These are phyloP conservation scores for Eutolmus rufibarbis DNA, from an alignment of 2,888 invertebrate species.

Conservation along the genomic window DNA sequence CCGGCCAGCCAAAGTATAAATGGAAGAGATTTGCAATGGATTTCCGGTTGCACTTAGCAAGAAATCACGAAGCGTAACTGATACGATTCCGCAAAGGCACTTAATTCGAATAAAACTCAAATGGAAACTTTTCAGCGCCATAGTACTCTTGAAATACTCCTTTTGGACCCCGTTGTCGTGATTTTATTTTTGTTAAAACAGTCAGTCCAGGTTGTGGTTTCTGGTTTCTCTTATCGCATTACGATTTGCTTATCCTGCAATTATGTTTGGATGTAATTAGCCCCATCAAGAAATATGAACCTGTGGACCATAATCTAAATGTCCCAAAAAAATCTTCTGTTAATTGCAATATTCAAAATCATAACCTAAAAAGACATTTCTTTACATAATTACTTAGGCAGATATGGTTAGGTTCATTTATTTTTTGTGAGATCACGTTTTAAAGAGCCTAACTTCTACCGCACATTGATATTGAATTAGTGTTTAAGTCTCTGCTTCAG, in stretches of 20 bases:
- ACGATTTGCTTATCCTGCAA: neutral
- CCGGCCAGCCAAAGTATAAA: neutral
- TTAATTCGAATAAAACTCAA: constrained; percentile 19
- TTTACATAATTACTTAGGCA: neutral
- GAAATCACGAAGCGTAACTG: constrained; percentile 29
- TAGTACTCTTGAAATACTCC: neutral
- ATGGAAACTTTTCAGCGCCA: constrained; percentile 21
- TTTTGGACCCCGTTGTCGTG: neutral
- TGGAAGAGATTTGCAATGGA: constrained; percentile 26
- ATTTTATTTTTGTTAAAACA: neutral
- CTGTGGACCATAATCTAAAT: neutral
- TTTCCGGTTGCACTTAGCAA: constrained; percentile 38
- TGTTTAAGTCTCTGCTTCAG: too few relatives aligned
- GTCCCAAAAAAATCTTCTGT: neutral
- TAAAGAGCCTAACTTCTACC: neutral
- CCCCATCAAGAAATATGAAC: neutral
- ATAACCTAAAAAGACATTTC: neutral
- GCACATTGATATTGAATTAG: too few relatives aligned
- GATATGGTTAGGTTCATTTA: neutral
- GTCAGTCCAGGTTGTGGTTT: neutral
- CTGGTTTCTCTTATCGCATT: neutral
- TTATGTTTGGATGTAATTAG: neutral
- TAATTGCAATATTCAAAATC: neutral
- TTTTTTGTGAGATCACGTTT: neutral
- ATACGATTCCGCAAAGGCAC: constrained; percentile 25